A percentile compares a stretch with the other conserved stretches of the same genome.
Evolutionary conservation across 1,140 invertebrate genomes (phyloP).

Genomic region (Aethina tumida): DNA sequence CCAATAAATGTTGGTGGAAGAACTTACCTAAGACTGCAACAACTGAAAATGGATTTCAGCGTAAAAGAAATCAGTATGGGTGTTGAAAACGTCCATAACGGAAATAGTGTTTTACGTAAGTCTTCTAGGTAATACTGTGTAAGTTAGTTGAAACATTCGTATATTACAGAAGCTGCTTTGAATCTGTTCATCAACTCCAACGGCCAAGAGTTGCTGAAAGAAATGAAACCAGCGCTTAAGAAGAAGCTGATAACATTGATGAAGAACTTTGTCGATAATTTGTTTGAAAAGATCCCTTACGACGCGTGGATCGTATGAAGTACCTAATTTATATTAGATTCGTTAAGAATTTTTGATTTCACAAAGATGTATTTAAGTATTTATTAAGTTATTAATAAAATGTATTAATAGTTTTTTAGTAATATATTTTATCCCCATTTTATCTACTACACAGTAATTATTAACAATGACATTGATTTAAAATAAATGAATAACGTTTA

Average conservation of each 20-base stretch:
- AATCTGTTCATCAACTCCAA: slow-evolving; percentile 82
- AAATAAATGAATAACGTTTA: no score
- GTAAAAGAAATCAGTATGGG: slow-evolving; percentile 72
- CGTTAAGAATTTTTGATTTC: no score
- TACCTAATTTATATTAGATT: no score
- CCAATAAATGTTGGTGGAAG: slow-evolving; percentile 48
- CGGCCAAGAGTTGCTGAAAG: slow-evolving; percentile 67
- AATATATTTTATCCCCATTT: no score
- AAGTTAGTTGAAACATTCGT: slow-evolving; percentile 5
- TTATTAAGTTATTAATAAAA: no score
- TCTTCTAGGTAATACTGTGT: slow-evolving; percentile 17
- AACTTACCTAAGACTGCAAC: slow-evolving; percentile 55
- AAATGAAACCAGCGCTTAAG: slow-evolving; percentile 77
- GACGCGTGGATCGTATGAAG: no score
- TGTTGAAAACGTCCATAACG: slow-evolving; percentile 68
- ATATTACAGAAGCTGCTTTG: slow-evolving; percentile 58
- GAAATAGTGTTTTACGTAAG: slow-evolving; percentile 69
- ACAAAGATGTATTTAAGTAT: no score
- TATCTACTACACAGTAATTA: no score
- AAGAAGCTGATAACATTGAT: slow-evolving; percentile 63
- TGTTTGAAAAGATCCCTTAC: slow-evolving; percentile 66
- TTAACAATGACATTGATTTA: no score
- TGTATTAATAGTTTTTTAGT: no score
- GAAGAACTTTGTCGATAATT: slow-evolving; percentile 59
- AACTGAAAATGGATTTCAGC: slow-evolving; percentile 72